phyloP scores from a whole-genome alignment of 2,888 invertebrate species.

The Acanthoscelides obtectus region DNA sequence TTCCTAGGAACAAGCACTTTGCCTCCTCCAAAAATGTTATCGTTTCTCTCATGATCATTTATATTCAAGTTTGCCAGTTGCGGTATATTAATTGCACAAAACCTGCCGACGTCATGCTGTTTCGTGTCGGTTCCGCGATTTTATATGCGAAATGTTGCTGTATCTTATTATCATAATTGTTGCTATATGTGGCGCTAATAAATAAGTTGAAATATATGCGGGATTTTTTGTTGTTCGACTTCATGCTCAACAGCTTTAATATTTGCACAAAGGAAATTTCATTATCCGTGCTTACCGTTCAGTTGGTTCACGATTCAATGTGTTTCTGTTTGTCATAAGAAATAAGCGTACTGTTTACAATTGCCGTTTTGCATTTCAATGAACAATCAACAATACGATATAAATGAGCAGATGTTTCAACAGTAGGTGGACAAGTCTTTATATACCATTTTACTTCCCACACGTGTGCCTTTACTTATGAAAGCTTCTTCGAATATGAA shows the following conservation, averaged over 20 bases:
- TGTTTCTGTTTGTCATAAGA: background rate
- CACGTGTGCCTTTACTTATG: too few species aligned
- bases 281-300: background rate
- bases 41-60: background rate
- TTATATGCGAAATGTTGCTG: background rate
- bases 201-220: background rate
- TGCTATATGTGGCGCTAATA: background rate
- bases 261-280: background rate
- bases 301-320: background rate
- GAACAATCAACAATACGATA: background rate
- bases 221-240: background rate
- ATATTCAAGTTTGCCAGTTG: background rate
- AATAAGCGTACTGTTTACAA: background rate
- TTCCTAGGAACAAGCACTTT: too few species aligned
- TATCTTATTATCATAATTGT: background rate
- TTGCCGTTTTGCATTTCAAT: background rate
- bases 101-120: background rate
- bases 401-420: background rate
- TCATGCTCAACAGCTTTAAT: background rate
- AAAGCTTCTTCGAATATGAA: too few species aligned
- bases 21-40: background rate
- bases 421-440: background rate
- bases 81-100: background rate
- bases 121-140: background rate
- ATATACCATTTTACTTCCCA: background rate